phyloP scores from a whole-genome alignment of 1,140 invertebrate genomes.

The Fragariocoptes setiger region DNA sequence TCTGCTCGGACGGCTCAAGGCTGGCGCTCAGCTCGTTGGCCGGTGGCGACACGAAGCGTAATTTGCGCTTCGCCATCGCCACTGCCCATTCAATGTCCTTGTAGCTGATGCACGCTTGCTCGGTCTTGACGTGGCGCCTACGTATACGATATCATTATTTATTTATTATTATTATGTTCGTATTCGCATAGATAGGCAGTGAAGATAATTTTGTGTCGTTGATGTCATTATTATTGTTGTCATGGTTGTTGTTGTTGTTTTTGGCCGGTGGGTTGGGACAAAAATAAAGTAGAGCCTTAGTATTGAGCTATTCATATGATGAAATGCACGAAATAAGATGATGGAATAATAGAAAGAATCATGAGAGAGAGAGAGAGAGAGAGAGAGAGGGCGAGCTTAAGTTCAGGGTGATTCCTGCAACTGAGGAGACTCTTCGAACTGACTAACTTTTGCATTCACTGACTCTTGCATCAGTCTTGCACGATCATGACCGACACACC shows the following conservation, averaged over 20 bases:
- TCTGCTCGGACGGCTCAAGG: constrained; percentile 7
- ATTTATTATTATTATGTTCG: background rate
- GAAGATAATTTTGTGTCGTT: background rate
- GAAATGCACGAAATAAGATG: background rate
- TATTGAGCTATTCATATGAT: too few relatives aligned
- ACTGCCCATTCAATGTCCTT: constrained; percentile 6
- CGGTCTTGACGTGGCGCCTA: constrained; percentile 9
- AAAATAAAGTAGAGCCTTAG: too few relatives aligned
- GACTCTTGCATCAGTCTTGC: too few relatives aligned
- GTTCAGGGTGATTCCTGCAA: too few relatives aligned
- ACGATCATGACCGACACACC: too few relatives aligned
- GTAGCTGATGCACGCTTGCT: constrained; percentile 21
- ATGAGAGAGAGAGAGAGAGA: background rate
- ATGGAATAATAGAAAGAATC: background rate
- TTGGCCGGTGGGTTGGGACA: too few relatives aligned
- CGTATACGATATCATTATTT: background rate
- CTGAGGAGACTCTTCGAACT: too few relatives aligned
- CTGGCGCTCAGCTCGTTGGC: constrained; percentile 9
- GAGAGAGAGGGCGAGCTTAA: too few relatives aligned
- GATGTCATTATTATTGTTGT: too few relatives aligned
- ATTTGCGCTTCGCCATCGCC: constrained; percentile 21
- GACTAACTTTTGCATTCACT: too few relatives aligned
- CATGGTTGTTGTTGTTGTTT: too few relatives aligned
- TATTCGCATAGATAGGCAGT: background rate
- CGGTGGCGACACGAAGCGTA: constrained; percentile 18